These are phyloP conservation scores for Apoda limacodes DNA, from an alignment of 2,888 invertebrate genomes.

Conservation along the genomic window DNA sequence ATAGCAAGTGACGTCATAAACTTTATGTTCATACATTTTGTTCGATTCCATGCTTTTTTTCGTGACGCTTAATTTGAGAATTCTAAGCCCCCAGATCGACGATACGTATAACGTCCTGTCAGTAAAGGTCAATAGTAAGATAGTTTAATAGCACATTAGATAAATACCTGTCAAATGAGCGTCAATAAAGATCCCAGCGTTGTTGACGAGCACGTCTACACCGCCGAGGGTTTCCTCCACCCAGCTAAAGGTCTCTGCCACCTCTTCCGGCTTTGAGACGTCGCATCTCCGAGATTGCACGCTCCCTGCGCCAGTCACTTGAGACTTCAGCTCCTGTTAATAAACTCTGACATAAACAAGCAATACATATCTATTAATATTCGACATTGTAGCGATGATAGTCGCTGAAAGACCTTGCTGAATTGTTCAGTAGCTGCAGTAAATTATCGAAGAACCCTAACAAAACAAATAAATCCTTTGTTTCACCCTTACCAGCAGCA, in stretches of 20 bases:
- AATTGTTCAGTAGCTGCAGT: neutral
- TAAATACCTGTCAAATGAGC: slow-evolving; percentile 31
- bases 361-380: neutral
- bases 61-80: no score
- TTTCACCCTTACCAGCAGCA: no score
- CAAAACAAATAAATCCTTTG: no score
- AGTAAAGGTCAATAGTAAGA: no score
- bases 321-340: slow-evolving; percentile 22
- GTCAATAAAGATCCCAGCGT: slow-evolving; percentile 30
- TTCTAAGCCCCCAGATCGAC: no score
- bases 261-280: slow-evolving; percentile 28
- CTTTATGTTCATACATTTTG: no score
- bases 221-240: slow-evolving; percentile 30
- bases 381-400: neutral
- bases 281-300: slow-evolving; percentile 31
- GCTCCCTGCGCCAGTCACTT: slow-evolving; percentile 25
- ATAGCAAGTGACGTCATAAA: no score
- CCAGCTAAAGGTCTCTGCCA: slow-evolving; percentile 30
- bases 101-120: no score
- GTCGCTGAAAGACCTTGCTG: neutral
- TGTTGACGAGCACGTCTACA: slow-evolving; percentile 37
- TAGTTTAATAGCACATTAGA: no score
- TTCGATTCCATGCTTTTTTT: no score
- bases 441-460: no score
- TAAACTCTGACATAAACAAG: no score